Conservation (phyloP, 1,140 invertebrate genomes). For the Procambarus virginalis region DNA sequence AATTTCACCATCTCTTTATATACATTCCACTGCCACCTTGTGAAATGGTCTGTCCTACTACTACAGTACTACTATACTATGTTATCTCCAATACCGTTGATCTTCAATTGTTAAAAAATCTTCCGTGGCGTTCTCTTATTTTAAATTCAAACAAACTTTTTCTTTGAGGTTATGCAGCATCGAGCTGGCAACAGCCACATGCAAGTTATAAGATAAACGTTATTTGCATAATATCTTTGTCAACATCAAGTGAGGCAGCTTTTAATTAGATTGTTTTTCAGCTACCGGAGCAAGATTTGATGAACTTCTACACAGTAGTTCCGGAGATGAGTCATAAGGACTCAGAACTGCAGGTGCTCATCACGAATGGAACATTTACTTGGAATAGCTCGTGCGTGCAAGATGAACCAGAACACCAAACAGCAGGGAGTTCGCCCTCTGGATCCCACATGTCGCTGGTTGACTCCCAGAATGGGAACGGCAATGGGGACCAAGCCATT, state of each 20-base stretch:
- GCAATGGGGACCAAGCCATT: not conserved
- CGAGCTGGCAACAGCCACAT: too few relatives aligned
- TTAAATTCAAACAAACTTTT: too few relatives aligned
- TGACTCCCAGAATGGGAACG: not conserved
- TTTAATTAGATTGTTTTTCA: slow-evolving; percentile 70
- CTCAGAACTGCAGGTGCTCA: slow-evolving; percentile 73
- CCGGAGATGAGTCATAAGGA: slow-evolving; percentile 68
- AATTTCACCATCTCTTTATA: too few relatives aligned
- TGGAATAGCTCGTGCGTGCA: slow-evolving; percentile 19
- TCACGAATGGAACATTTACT: slow-evolving; percentile 75
- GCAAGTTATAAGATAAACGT: too few relatives aligned
- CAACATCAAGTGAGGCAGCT: too few relatives aligned
- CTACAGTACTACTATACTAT: too few relatives aligned
- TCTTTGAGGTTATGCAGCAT: too few relatives aligned
- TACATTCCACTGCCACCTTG: too few relatives aligned
- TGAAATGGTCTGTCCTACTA: too few relatives aligned
- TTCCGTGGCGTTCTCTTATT: too few relatives aligned
- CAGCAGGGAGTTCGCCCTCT: not conserved
- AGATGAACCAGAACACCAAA: not conserved
- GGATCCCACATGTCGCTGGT: not conserved
- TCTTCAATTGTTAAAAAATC: too few relatives aligned
- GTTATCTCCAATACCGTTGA: too few relatives aligned
- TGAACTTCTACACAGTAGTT: slow-evolving; percentile 66
- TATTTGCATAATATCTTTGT: not conserved
- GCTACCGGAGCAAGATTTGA: slow-evolving; percentile 80